Percentiles rank a stretch among this genome's conserved stretches.
phyloP scores from a whole-genome alignment of 2,797 vertebrate species.

The Channa striata region DNA sequence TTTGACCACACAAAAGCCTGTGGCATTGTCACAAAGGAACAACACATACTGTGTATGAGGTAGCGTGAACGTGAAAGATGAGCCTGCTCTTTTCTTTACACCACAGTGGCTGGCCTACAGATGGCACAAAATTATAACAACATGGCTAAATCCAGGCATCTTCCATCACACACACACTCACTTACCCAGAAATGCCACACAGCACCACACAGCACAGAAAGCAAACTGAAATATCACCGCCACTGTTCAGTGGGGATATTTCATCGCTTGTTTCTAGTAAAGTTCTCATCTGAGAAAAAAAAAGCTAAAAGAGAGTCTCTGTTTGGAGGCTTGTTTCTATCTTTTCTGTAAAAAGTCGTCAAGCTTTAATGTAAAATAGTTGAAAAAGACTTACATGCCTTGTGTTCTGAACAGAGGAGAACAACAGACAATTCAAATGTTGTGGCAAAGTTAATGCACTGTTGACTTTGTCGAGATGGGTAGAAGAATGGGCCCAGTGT shows the following conservation, averaged over 20 bases:
- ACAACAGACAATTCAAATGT: slow-evolving; percentile 35
- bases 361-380: slow-evolving; percentile 38
- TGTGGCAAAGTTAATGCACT: slow-evolving; percentile 43
- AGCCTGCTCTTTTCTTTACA: slow-evolving; percentile 43
- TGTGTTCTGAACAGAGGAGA: slow-evolving; percentile 37
- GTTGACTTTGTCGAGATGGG: slow-evolving; percentile 45
- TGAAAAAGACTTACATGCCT: slow-evolving; percentile 39
- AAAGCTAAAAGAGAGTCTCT: slow-evolving; percentile 30
- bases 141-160: slow-evolving; percentile 61
- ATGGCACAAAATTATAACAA: slow-evolving; percentile 56
- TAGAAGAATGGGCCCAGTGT: slow-evolving; percentile 68
- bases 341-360: slow-evolving; percentile 26
- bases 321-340: slow-evolving; percentile 43
- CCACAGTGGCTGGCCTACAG: slow-evolving; percentile 1
- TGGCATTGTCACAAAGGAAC: slow-evolving; percentile 1
- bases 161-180: slow-evolving; percentile 51
- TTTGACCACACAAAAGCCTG: no score
- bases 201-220: slow-evolving; percentile 14
- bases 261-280: slow-evolving; percentile 67
- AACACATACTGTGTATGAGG: slow-evolving; percentile 8
- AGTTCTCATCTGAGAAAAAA: slow-evolving; percentile 39
- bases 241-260: slow-evolving; percentile 59
- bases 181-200: slow-evolving; percentile 16
- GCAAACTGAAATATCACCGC: slow-evolving; percentile 43
- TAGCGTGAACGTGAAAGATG: slow-evolving; percentile 19